Evolutionary conservation across 2,888 invertebrate genomes (phyloP).

Genomic region (Bombyx huttoni): DNA sequence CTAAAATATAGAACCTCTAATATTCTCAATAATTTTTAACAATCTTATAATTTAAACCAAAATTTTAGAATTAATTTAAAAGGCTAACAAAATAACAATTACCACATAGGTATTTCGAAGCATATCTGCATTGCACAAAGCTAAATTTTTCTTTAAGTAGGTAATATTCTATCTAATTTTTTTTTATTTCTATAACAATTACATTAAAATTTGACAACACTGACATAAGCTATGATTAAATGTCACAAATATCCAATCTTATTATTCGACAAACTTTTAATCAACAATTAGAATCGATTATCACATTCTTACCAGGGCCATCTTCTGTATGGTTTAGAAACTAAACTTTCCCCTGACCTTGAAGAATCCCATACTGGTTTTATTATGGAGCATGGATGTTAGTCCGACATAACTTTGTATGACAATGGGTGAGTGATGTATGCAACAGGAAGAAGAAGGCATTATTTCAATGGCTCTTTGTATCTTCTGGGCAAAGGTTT

Average conservation of each 20-base stretch:
- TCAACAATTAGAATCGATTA: background rate
- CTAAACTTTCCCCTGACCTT: slow-evolving; percentile 90
- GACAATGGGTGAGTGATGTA: slow-evolving; percentile 78
- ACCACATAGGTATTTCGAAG: background rate
- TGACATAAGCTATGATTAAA: background rate
- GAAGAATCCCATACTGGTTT: slow-evolving; percentile 87
- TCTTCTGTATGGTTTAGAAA: slow-evolving; percentile 67
- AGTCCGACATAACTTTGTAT: slow-evolving; percentile 87
- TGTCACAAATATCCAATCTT: background rate
- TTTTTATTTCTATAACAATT: background rate
- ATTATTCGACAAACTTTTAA: background rate
- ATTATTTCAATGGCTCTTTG: slow-evolving; percentile 66
- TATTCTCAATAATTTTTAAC: too few species aligned
- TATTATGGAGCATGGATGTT: slow-evolving; percentile 85
- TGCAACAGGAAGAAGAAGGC: slow-evolving; percentile 59
- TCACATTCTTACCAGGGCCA: background rate
- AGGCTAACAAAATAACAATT: background rate
- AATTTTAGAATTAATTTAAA: too few species aligned
- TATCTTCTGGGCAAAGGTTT: slow-evolving; percentile 71
- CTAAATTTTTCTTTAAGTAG: background rate
- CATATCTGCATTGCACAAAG: background rate
- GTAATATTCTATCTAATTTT: background rate
- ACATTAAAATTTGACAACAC: background rate
- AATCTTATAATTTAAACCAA: too few species aligned
- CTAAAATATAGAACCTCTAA: too few species aligned